Conservation (phyloP, 2,888 invertebrate species). For the Pollenia angustigena region DNA sequence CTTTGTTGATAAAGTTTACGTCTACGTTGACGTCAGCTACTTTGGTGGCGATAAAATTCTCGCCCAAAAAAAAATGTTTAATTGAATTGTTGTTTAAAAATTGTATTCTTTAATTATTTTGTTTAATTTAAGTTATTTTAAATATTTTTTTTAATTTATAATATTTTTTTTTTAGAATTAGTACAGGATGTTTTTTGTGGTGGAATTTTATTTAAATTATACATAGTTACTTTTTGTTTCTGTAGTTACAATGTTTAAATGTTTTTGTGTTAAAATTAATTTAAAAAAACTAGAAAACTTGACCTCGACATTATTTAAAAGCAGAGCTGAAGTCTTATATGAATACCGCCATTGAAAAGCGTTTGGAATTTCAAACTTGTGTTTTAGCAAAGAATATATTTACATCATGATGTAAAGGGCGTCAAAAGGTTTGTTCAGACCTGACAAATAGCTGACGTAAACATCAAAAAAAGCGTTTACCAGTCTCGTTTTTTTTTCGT, state of each 20-base stretch:
- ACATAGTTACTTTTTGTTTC: not conserved
- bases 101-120: constrained; percentile 4
- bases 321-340: too few relatives aligned
- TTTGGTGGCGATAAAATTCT: constrained; percentile 7
- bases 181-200: not conserved
- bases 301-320: not conserved
- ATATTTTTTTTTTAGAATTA: not conserved
- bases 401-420: too few relatives aligned
- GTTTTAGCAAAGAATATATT: too few relatives aligned
- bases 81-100: constrained; percentile 29
- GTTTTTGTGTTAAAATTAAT: too few relatives aligned
- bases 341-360: too few relatives aligned
- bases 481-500: too few relatives aligned
- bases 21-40: not conserved
- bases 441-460: too few relatives aligned
- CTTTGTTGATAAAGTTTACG: constrained; percentile 43
- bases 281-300: not conserved
- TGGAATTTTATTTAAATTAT: not conserved
- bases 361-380: too few relatives aligned
- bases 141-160: not conserved
- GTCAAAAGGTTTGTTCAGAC: too few relatives aligned
- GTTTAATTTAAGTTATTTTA: not conserved
- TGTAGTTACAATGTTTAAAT: not conserved
- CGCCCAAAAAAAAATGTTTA: not conserved
- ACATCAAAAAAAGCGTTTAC: too few relatives aligned